Evolutionary conservation across 2,888 invertebrate genomes (phyloP).

Genomic region (Epinotia nisella): DNA sequence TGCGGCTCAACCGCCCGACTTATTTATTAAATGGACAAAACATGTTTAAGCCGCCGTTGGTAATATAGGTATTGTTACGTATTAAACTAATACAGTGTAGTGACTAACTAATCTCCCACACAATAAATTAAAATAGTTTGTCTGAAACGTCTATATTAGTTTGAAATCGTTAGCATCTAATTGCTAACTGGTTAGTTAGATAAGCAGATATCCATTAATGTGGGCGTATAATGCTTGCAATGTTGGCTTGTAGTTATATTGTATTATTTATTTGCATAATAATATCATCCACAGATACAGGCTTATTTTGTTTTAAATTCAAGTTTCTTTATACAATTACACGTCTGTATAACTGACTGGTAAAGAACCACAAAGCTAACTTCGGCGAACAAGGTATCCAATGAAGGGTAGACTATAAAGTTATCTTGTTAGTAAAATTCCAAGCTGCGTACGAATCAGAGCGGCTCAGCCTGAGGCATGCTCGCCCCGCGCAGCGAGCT

Average conservation of each 20-base stretch:
- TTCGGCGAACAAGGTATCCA: slow-evolving; percentile 21
- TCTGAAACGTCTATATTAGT: not conserved
- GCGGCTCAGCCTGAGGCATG: too few relatives aligned
- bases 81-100: not conserved
- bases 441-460: too few relatives aligned
- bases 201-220: slow-evolving; percentile 23
- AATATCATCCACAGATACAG: not conserved
- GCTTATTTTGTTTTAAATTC: slow-evolving; percentile 6
- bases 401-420: slow-evolving; percentile 18
- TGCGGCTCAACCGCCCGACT: not conserved
- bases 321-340: slow-evolving; percentile 11
- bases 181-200: slow-evolving; percentile 7
- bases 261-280: not conserved
- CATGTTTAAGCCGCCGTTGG: not conserved
- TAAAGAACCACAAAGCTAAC: slow-evolving; percentile 22
- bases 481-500: too few relatives aligned
- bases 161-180: slow-evolving; percentile 17
- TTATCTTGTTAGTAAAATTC: slow-evolving; percentile 23
- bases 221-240: slow-evolving; percentile 2
- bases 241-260: not conserved
- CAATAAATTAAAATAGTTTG: not conserved
- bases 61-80: not conserved
- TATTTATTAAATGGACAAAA: not conserved
- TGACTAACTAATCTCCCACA: not conserved
- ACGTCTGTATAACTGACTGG: not conserved